Conservation (phyloP, 2,113 vertebrate species). For the Porphyrio hochstetteri region DNA sequence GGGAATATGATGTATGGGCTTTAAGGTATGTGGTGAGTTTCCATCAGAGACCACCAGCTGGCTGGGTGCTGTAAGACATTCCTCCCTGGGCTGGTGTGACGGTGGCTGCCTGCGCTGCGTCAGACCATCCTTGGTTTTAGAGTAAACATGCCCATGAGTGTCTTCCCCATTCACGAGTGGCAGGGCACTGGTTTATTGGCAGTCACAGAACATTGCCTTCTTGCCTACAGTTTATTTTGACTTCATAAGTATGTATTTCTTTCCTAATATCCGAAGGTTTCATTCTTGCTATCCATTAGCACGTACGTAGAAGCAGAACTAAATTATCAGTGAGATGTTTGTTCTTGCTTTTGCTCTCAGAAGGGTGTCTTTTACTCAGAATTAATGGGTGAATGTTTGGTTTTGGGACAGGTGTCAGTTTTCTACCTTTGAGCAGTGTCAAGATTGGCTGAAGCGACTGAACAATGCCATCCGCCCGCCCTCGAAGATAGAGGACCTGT, state of each 20-base stretch:
- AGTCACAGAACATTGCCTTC: not conserved
- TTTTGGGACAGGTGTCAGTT: constrained; percentile 89
- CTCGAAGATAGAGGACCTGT: constrained; percentile 91
- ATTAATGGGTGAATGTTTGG: not conserved
- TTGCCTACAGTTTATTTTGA: not conserved
- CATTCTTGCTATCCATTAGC: not conserved
- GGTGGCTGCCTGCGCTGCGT: not conserved
- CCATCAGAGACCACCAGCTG: not conserved
- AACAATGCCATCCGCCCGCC: constrained; percentile 85
- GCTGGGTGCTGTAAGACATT: not conserved
- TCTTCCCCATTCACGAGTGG: not conserved
- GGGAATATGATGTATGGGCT: fast-evolving
- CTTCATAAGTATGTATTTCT: not conserved
- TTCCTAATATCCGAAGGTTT: not conserved
- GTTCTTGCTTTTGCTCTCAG: not conserved
- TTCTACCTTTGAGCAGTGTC: constrained; percentile 95
- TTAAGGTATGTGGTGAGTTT: not conserved
- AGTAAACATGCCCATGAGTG: not conserved
- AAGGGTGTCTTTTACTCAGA: not conserved
- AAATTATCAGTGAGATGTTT: not conserved
- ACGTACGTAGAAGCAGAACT: not conserved
- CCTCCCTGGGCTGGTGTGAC: not conserved
- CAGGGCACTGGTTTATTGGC: not conserved
- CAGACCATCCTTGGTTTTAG: not conserved
- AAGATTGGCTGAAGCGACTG: constrained; percentile 95